Evolutionary conservation across 2,113 vertebrate genomes (phyloP).

Genomic region (Larimichthys crocea): DNA sequence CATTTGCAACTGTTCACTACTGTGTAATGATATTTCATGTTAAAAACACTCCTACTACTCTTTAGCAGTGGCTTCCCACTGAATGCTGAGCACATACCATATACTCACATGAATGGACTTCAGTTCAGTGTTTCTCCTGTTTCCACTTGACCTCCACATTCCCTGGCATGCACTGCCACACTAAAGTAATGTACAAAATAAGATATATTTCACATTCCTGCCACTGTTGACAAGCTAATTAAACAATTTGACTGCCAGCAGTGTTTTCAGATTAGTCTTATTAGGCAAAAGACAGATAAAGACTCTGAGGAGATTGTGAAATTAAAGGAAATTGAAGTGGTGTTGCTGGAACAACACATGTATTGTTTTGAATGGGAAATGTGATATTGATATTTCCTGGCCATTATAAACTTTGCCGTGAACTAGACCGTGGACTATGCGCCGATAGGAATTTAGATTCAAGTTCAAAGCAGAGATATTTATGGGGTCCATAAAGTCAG

Average conservation of each 20-base stretch:
- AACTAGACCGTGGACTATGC: conserved; percentile 69
- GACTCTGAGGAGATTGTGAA: conserved; percentile 8
- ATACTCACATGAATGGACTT: conserved; percentile 31
- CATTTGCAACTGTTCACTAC: conserved; percentile 20
- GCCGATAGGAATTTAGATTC: conserved; percentile 44
- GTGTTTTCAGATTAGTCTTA: conserved; percentile 30
- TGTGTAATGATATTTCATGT: conserved; percentile 32
- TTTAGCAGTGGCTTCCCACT: conserved; percentile 7
- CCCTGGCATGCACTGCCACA: background rate
- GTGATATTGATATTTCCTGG: conserved; percentile 40
- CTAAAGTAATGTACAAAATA: conserved; percentile 20
- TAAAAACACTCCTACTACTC: conserved; percentile 25
- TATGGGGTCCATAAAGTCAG: conserved; percentile 32
- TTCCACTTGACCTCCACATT: conserved; percentile 40
- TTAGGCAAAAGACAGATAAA: conserved; percentile 29
- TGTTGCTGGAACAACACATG: conserved; percentile 54
- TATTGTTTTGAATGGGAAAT: conserved; percentile 64
- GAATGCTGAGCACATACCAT: conserved; percentile 4
- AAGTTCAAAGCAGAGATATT: conserved; percentile 30
- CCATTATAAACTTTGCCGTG: conserved; percentile 53
- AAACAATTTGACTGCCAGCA: conserved; percentile 29
- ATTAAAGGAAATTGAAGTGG: conserved; percentile 50
- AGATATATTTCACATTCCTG: conserved; percentile 44
- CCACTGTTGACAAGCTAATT: conserved; percentile 37
- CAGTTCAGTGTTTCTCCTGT: conserved; percentile 16